Evolutionary conservation across 2,797 vertebrate species (phyloP), one percentile per base, ranked within the genome.

Genomic region (Eulemur rubriventer): DNA sequence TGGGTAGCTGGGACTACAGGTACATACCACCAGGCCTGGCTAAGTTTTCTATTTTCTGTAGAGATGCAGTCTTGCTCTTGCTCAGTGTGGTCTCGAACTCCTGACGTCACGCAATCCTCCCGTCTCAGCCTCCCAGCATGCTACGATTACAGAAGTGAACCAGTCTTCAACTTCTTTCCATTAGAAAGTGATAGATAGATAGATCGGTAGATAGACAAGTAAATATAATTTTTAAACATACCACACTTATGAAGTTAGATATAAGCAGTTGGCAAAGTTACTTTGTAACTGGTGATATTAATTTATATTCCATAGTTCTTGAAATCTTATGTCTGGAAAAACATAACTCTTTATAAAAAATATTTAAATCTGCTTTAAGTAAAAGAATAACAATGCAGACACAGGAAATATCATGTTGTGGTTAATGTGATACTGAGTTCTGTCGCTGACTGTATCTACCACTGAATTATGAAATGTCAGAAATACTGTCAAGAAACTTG

Each of bases 401-500:
- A 63, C 59, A 46, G 20, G 20, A 55, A 87, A 70, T n/a, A 38
- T 11, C 26, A 52, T 79, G 9, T 18, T n/a, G 0, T 90, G 11
- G 79, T 93, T 92, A 83, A 85, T 81, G 12, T 85, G 63, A 70
- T 61, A 59, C 57, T 28, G 57, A 59, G 57, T 24, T 59, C 57
- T 59, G 24, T 59, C 24, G 26, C 9, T 59, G 57, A 59, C 63
- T 83, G 6, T 35, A 90, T 48, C 63, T 75, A 38, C 38, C 33
- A 52, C 3, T 91, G 41, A 96, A 50, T 76, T 80, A 73, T 69
- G 16, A 95, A 91, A 94, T 41, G 52, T 78, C 96, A 84, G 41
- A 88, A 95, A 95, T 89, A 79, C 73, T 63, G 28, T 92, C 50
- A 96, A 41, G 33, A 96, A 95, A 69, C 20, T 73, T 95, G 43